Conservation (phyloP, 2,888 invertebrate genomes). For the Craniophora ligustri region DNA sequence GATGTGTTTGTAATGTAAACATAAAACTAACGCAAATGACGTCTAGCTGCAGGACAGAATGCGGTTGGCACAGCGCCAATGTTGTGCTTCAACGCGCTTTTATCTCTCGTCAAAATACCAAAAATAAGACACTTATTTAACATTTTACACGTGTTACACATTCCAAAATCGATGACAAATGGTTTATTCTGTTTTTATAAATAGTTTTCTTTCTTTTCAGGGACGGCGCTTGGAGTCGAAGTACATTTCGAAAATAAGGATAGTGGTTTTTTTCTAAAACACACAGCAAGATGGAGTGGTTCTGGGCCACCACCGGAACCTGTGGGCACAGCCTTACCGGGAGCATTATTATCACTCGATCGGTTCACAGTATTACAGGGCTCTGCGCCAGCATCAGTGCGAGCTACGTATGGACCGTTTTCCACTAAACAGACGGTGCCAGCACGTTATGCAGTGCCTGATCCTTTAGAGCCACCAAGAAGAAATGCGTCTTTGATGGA, state of each 20-base stretch:
- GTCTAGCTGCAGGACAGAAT: constrained; percentile 70
- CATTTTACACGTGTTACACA: constrained; percentile 71
- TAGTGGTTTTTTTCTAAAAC: constrained; percentile 96
- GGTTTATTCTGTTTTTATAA: constrained; percentile 58
- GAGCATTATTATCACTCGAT: constrained; percentile 94
- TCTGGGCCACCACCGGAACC: constrained; percentile 83
- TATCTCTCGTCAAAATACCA: constrained; percentile 71
- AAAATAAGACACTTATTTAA: constrained; percentile 78
- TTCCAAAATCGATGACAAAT: constrained; percentile 58
- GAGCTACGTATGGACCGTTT: constrained; percentile 98
- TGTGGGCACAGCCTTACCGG: constrained; percentile 86
- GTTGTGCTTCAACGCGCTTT: constrained; percentile 75
- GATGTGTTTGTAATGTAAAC: constrained; percentile 80
- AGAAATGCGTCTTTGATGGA: constrained; percentile 89
- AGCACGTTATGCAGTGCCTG: constrained; percentile 95
- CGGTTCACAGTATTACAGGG: constrained; percentile 97
- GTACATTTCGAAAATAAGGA: constrained; percentile 97
- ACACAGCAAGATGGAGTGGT: constrained; percentile 92
- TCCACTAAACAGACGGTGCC: constrained; percentile 98
- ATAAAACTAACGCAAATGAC: constrained; percentile 65
- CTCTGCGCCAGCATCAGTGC: constrained; percentile 96
- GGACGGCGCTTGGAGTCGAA: constrained; percentile 92
- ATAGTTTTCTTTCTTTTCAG: constrained; percentile 86
- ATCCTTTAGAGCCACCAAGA: constrained; percentile 91
- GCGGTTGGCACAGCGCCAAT: constrained; percentile 78